Conservation (phyloP, 2,113 vertebrate genomes). For the Rissa tridactyla region DNA sequence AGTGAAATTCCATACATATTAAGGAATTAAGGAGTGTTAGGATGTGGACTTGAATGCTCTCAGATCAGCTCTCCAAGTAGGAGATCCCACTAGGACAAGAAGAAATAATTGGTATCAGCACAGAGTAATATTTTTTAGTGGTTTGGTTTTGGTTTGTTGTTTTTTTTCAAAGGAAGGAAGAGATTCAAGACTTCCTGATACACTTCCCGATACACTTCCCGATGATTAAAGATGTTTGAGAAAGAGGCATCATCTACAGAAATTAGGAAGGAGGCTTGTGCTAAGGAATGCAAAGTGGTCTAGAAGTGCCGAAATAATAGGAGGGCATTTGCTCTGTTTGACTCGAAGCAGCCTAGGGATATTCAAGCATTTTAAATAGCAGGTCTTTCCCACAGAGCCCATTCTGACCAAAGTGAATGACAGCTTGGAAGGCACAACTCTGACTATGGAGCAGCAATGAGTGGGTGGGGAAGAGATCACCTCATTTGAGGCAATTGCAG, state of each 20-base stretch:
- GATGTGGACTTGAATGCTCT: background rate
- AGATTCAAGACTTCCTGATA: background rate
- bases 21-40: background rate
- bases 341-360: background rate
- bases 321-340: background rate
- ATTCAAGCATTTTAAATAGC: background rate
- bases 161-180: background rate
- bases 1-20: background rate
- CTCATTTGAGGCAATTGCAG: background rate
- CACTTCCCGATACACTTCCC: background rate
- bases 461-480: background rate
- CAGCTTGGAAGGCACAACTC: background rate
- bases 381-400: background rate
- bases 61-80: background rate
- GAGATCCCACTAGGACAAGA: background rate
- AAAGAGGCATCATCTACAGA: background rate
- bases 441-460: background rate
- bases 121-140: background rate
- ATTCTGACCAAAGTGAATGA: background rate
- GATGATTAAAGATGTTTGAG: background rate
- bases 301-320: background rate
- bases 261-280: background rate
- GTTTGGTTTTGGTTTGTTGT: background rate
- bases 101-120: background rate
- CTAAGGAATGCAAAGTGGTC: background rate